Evolutionary conservation across 2,797 vertebrate genomes (phyloP), one percentile per base, ranked within the genome.

Genomic region (Knipowitschia caucasica): DNA sequence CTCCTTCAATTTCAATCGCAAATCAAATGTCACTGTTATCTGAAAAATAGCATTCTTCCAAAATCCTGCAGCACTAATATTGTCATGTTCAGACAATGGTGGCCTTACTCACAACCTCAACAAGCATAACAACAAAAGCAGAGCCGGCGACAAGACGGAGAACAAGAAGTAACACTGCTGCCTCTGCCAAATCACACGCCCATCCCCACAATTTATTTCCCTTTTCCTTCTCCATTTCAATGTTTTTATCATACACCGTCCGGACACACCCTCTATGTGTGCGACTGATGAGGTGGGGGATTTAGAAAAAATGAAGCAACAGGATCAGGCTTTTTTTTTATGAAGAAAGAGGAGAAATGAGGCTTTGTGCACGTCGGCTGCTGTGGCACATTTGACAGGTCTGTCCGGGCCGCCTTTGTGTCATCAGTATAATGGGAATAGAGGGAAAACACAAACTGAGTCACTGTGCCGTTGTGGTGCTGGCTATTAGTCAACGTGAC

Each of bases 351-450:
- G 83, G 78, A 86, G 90, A 93, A 92, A 93, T 89, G 89, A 91
- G 87, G 92, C 93, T 92, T 94, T 91, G 91, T 93, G 92, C 89
- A 75, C 55, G 81, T 87, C 87, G 34, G 87, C 90, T 89, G 90
- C 89, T 85, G 89, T 87, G 92, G 90, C 86, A 91, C 90, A 93
- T 92, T 90, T 95, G 94, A 95, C 94, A 94, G 92, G 93, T 92
- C 92, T 91, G 70, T 71, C 84, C 89, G 80, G 81, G 84, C 86
- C 64, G 29, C 92, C 92, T 96, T 97, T 98, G 96, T 99, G 92
- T 93, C 91, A 80, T 59, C 61, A 67, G 67, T 87, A 98, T 93
- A 98, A 98, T 94, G 71, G 82, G 73, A 69, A 83, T 77, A 77
- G 87, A 90, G 90, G 88, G 89, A 92, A n/a, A 92, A 92, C 94